A percentile compares a stretch with the other conserved stretches of the same genome.
phyloP scores from a whole-genome alignment of 2,113 vertebrate genomes.

The Hymenochirus boettgeri region DNA sequence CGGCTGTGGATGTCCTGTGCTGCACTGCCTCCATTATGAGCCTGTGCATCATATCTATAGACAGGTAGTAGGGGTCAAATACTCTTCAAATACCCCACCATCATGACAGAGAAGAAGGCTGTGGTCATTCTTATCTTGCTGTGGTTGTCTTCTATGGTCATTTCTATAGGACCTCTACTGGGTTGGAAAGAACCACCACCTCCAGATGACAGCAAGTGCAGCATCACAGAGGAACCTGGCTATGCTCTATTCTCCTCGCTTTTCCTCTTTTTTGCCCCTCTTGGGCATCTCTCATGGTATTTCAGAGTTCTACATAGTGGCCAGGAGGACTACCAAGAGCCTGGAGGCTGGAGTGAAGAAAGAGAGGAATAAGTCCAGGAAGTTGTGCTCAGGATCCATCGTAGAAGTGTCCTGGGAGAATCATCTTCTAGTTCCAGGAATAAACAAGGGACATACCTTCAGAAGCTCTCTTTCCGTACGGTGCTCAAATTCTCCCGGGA shows the following conservation, averaged over 20 bases:
- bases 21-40: conserved; percentile 96
- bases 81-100: conserved; percentile 89
- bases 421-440: conserved; percentile 33
- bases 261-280: conserved; percentile 93
- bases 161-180: conserved; percentile 88
- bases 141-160: conserved; percentile 85
- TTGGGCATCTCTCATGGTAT: conserved; percentile 87
- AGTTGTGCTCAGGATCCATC: conserved; percentile 86
- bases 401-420: conserved; percentile 54
- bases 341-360: conserved; percentile 79
- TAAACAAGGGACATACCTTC: conserved; percentile 82
- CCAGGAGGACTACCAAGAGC: conserved; percentile 78
- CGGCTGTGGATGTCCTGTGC: conserved; percentile 92
- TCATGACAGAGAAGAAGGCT: conserved; percentile 81
- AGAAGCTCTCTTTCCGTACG: conserved; percentile 82
- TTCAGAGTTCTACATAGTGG: conserved; percentile 89
- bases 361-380: conserved; percentile 69
- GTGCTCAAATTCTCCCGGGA: conserved; percentile 92
- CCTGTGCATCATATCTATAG: conserved; percentile 94
- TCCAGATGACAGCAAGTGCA: conserved; percentile 81
- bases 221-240: conserved; percentile 87
- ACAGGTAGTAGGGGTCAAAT: conserved; percentile 95
- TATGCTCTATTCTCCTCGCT: conserved; percentile 92
- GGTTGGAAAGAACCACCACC: conserved; percentile 92
- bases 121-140: conserved; percentile 75